Evolutionary conservation across 2,113 vertebrate species (phyloP), one percentile per base, ranked within the genome.

Genomic region (Dasyprocta punctata): DNA sequence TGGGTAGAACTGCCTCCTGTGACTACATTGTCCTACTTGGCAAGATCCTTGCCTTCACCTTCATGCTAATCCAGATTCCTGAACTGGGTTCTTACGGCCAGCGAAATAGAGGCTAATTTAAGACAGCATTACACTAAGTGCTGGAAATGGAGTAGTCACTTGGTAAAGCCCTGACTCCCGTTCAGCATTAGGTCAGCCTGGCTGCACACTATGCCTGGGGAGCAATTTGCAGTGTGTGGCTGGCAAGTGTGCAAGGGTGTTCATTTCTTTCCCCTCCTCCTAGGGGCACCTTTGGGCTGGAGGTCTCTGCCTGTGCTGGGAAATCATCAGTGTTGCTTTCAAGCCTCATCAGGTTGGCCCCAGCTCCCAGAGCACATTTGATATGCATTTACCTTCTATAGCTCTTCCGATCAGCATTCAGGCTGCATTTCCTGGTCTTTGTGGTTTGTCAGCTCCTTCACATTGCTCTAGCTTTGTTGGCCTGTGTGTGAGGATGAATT

Each of bases 401-500:
- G 93, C 75, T 96, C 86, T 95, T 96, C 89, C 30, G 60, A 97
- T 95, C 83, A 89, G 97, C 73, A 3, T 85, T 94, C 80, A 7
- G 38, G 73, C 82, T 3, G 28, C 54, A 90, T 95, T 83, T 89
- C 91, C 93, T 92, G 88, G 88, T 71, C 95, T 95, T 95, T 97
- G 97, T 96, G 95, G 93, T 97, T 93, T 97, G 75, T 97, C 33
- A 36, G 97, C 52, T 90, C 86, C 83, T 14, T 94, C 73, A 38
- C 12, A 2, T 94, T 30, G 88, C 97, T 97, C 41, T 47, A 82
- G 81, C 93, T 88, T 90, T 4, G 22, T 1, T 95, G 95, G 95
- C 5, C 75, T 47, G 0, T 93, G 96, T 92, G 97, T 82, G 78
- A 85, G 92, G 69, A 60, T 96, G 97, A 98, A 95, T 98, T 96